Evolutionary conservation across 2,113 vertebrate species (phyloP).

Genomic region (Hassar affinis): DNA sequence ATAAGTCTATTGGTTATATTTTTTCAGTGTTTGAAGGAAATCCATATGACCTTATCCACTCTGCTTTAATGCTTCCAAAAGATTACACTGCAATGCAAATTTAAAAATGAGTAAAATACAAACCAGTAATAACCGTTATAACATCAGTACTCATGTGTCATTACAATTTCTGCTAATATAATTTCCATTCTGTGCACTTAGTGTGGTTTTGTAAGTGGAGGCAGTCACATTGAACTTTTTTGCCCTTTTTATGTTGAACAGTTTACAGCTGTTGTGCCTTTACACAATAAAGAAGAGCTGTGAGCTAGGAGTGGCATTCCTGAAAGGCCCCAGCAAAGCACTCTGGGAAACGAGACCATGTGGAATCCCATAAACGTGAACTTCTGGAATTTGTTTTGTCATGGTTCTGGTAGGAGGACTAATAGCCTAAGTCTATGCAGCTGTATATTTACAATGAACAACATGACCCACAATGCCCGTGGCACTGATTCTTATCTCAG

Average conservation of each 20-base stretch:
- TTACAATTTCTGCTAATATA: not conserved
- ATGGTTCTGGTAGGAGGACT: conserved; percentile 31
- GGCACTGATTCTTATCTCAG: conserved; percentile 5
- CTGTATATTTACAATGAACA: conserved; percentile 48
- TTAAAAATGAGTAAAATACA: not conserved
- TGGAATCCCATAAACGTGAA: conserved; percentile 47
- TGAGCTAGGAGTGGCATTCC: conserved; percentile 23
- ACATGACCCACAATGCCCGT: not conserved
- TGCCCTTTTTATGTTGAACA: not conserved
- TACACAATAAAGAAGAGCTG: not conserved
- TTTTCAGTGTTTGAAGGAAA: not conserved
- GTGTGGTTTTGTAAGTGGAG: not conserved
- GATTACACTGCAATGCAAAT: not conserved
- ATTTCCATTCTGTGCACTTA: conserved; percentile 2
- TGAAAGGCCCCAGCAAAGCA: conserved; percentile 22
- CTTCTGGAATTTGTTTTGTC: conserved; percentile 45
- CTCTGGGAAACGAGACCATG: conserved; percentile 33
- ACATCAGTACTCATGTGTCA: not conserved
- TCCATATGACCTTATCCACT: not conserved
- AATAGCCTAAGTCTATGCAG: conserved; percentile 46
- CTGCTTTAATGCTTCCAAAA: not conserved
- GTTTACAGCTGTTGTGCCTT: conserved; percentile 3
- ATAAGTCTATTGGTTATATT: not conserved
- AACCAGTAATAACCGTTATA: not conserved
- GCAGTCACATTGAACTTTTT: not conserved